These are phyloP conservation scores for Galaxias olidus DNA, from an alignment of 2,797 vertebrate genomes.

Conservation along the genomic window DNA sequence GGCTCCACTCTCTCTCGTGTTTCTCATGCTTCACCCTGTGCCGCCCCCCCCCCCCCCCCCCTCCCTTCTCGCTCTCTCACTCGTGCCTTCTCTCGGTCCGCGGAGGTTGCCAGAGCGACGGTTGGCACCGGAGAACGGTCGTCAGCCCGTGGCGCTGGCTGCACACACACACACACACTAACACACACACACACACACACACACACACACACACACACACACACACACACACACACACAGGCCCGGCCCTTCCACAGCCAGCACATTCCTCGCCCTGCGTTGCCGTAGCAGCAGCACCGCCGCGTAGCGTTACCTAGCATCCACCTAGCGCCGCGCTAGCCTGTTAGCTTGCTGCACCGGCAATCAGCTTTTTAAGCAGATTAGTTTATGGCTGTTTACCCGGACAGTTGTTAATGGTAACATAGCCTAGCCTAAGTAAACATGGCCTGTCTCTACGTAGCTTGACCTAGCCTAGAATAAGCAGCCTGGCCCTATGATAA, in stretches of 20 bases:
- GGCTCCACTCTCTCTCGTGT: neutral
- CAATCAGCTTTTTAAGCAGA: too few species aligned
- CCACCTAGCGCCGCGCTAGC: neutral
- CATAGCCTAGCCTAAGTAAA: neutral
- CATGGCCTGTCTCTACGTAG: neutral
- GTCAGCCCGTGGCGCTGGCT: conserved; percentile 43
- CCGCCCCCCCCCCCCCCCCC: neutral
- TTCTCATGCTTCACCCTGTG: conserved; percentile 4
- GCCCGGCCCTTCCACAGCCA: conserved; percentile 29
- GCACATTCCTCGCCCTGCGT: conserved; percentile 28
- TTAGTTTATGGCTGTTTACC: too few species aligned
- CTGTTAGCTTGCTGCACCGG: neutral
- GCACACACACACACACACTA: conserved; percentile 13
- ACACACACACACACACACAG: conserved; percentile 17
- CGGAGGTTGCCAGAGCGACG: conserved; percentile 48
- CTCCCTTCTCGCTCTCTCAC: too few species aligned
- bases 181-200: conserved; percentile 14
- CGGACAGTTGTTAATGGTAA: too few species aligned
- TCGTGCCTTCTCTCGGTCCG: conserved; percentile 2
- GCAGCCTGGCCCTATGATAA: too few species aligned
- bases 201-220: conserved; percentile 12
- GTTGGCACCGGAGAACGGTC: conserved; percentile 51
- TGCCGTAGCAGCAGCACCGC: conserved; percentile 5
- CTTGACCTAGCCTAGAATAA: neutral
- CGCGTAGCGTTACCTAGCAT: conserved; percentile 17